Conservation (phyloP, 2,113 vertebrate genomes). For the Zosterops pallidus region DNA sequence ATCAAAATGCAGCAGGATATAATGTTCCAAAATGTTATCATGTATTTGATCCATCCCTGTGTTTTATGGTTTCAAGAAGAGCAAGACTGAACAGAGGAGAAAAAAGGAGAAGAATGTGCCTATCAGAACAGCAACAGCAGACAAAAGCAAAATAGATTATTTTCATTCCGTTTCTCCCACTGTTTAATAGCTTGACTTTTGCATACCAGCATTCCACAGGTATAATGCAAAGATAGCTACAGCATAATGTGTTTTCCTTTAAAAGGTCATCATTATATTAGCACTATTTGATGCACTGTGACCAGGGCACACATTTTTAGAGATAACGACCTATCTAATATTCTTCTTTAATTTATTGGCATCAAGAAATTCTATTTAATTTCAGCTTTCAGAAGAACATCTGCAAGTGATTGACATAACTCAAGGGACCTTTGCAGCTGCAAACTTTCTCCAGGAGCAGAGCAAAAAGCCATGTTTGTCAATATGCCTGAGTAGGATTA, state of each 20-base stretch:
- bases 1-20: not conserved
- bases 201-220: not conserved
- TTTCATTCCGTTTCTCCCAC: slow-evolving; percentile 10
- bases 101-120: not conserved
- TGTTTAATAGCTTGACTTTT: slow-evolving; percentile 4
- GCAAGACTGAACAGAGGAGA: not conserved
- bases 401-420: slow-evolving; percentile 14
- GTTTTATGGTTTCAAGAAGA: not conserved
- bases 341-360: slow-evolving; percentile 35
- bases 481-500: slow-evolving; percentile 37
- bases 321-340: slow-evolving; percentile 32
- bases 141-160: slow-evolving; percentile 10
- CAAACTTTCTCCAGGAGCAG: not conserved
- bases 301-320: not conserved
- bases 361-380: slow-evolving; percentile 32
- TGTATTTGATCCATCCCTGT: not conserved
- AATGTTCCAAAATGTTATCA: not conserved
- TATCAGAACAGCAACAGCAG: not conserved
- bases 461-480: slow-evolving; percentile 40
- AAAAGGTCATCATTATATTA: slow-evolving; percentile 64
- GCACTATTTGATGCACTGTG: slow-evolving; percentile 6
- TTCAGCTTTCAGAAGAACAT: slow-evolving; percentile 18
- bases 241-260: slow-evolving; percentile 39
- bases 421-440: slow-evolving; percentile 54
- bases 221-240: not conserved